These are phyloP conservation scores for Heliconius ethilla DNA, from an alignment of 2,888 invertebrate genomes.

Conservation along the genomic window DNA sequence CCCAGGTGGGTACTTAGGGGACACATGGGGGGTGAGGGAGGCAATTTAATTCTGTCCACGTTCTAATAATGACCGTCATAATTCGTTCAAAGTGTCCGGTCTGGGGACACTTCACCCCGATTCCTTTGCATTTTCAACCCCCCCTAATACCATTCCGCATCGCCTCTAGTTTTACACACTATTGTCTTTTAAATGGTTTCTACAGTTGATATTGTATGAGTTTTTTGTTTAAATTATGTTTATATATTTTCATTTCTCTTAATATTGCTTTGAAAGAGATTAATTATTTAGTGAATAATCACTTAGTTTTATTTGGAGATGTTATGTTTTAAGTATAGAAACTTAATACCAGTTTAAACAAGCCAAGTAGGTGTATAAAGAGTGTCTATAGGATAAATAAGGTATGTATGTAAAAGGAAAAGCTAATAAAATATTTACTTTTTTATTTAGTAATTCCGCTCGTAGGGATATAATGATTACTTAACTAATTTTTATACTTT, in stretches of 20 bases:
- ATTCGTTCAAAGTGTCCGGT: conserved; percentile 84
- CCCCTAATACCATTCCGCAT: conserved; percentile 80
- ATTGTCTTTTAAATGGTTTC: conserved; percentile 40
- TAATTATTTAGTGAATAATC: neutral
- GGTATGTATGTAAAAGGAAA: too few species aligned
- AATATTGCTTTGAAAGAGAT: neutral
- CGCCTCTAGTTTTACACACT: conserved; percentile 75
- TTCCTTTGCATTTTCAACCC: conserved; percentile 79
- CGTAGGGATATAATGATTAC: too few species aligned
- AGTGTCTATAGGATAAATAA: too few species aligned
- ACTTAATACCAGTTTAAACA: too few species aligned
- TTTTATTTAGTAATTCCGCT: too few species aligned
- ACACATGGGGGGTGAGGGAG: conserved; percentile 68
- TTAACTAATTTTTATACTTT: too few species aligned
- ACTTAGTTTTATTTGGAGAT: too few species aligned
- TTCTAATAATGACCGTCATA: conserved; percentile 85
- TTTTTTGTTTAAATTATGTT: neutral
- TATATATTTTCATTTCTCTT: conserved; percentile 50
- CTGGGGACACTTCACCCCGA: conserved; percentile 76
- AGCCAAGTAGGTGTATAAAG: too few species aligned
- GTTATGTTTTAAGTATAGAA: too few species aligned
- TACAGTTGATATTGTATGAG: conserved; percentile 25
- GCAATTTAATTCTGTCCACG: conserved; percentile 85
- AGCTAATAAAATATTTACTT: too few species aligned
- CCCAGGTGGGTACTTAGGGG: conserved; percentile 79